A percentile compares a stretch with the other conserved stretches of the same genome.
These are phyloP conservation scores for Malthinus flaveolus DNA, from an alignment of 2,888 invertebrate genomes.

Conservation along the genomic window DNA sequence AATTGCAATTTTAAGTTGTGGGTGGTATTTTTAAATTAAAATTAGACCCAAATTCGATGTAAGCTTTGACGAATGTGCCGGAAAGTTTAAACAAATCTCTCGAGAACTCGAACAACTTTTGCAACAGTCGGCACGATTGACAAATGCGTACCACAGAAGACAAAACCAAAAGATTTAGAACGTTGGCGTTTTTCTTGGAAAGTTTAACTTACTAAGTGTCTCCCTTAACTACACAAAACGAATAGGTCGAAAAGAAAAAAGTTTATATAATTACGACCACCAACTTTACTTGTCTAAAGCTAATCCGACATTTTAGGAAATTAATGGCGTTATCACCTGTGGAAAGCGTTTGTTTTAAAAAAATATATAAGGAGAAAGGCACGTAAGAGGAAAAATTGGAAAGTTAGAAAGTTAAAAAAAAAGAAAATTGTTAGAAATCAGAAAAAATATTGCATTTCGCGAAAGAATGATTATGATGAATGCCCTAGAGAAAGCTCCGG, in stretches of 20 bases:
- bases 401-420: conserved; percentile 19
- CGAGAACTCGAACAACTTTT: conserved; percentile 14
- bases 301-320: neutral
- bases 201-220: conserved; percentile 9
- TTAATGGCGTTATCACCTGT: neutral
- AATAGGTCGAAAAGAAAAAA: neutral
- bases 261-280: neutral
- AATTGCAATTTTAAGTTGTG: too few relatives aligned
- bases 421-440: conserved; percentile 34
- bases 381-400: conserved; percentile 22
- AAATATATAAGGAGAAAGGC: neutral
- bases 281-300: neutral
- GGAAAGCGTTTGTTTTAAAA: neutral
- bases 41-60: neutral
- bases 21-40: too few relatives aligned
- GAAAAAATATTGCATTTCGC: conserved; percentile 40
- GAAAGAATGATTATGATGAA: conserved; percentile 43
- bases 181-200: conserved; percentile 8
- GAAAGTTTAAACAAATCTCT: conserved; percentile 22
- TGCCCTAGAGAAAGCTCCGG: conserved; percentile 34
- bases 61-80: conserved; percentile 16
- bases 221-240: neutral
- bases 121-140: conserved; percentile 19
- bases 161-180: conserved; percentile 9
- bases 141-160: conserved; percentile 15